Conservation (phyloP, 2,113 vertebrate species). For the Myotis lucifugus region DNA sequence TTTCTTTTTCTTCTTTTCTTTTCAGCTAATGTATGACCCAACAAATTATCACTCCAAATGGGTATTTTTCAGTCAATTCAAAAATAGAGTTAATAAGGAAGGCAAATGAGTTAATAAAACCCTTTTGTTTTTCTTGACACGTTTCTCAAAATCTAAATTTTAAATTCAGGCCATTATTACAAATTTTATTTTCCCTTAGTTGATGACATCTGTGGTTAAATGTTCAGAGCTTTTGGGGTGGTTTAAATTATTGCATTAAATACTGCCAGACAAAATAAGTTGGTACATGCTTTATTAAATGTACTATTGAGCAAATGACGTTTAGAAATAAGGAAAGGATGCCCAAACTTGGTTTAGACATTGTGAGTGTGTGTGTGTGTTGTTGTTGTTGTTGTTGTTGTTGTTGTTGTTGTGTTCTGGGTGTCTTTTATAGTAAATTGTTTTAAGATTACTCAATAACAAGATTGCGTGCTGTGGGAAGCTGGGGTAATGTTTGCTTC, state of each 20-base stretch:
- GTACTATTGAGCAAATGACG: conserved; percentile 49
- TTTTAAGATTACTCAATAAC: conserved; percentile 57
- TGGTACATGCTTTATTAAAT: neutral
- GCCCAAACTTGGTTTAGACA: conserved; percentile 58
- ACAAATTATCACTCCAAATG: conserved; percentile 53
- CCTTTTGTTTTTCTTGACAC: conserved; percentile 65
- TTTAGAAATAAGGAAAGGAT: conserved; percentile 56
- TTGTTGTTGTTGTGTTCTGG: conserved; percentile 63
- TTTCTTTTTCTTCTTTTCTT: neutral
- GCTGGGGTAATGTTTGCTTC: neutral
- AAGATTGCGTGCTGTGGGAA: neutral
- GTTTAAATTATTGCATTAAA: conserved; percentile 48
- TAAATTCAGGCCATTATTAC: conserved; percentile 55
- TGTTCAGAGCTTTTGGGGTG: conserved; percentile 4
- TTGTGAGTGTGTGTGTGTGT: neutral
- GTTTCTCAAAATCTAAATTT: conserved; percentile 56
- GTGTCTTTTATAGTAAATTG: conserved; percentile 52
- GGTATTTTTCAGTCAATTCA: conserved; percentile 24
- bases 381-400: no score
- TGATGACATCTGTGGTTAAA: conserved; percentile 61
- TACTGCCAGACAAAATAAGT: conserved; percentile 28
- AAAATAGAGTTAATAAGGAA: conserved; percentile 57
- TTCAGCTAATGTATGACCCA: conserved; percentile 44
- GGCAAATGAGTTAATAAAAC: conserved; percentile 41
- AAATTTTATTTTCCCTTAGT: conserved; percentile 57